A percentile compares a stretch with the other conserved stretches of the same genome.
Evolutionary conservation across 1,140 invertebrate genomes (phyloP).

Genomic region (Drosophila repletoides): DNA sequence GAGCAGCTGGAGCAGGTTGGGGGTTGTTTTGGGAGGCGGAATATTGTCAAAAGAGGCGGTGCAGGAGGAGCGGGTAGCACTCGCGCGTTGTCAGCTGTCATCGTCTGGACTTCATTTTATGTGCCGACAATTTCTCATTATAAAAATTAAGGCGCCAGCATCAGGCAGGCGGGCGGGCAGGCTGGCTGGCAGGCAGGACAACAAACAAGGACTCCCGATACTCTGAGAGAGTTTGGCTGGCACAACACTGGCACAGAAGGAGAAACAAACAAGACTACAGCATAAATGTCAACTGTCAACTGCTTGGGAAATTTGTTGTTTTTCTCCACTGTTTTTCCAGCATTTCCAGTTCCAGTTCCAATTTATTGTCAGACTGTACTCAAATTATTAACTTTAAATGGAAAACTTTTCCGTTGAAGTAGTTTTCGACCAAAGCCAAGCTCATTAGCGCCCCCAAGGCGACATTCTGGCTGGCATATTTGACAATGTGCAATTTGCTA

Average conservation of each 20-base stretch:
- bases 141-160: slow-evolving; percentile 69
- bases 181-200: slow-evolving; percentile 20
- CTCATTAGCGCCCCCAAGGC: slow-evolving; percentile 51
- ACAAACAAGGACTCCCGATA: slow-evolving; percentile 34
- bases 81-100: slow-evolving; percentile 64
- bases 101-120: slow-evolving; percentile 76
- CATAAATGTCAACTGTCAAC: slow-evolving; percentile 70
- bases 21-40: not conserved
- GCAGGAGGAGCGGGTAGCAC: slow-evolving; percentile 34
- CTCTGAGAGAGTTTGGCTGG: no score
- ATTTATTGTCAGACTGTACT: slow-evolving; percentile 33
- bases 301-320: slow-evolving; percentile 46
- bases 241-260: not conserved
- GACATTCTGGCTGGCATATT: slow-evolving; percentile 17
- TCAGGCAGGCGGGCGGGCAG: not conserved
- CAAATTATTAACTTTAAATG: slow-evolving; percentile 50
- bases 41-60: not conserved
- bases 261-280: slow-evolving; percentile 51
- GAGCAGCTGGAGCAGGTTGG: not conserved
- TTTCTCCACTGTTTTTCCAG: slow-evolving; percentile 13
- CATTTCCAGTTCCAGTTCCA: not conserved
- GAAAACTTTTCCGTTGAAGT: slow-evolving; percentile 48
- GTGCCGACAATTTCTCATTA: slow-evolving; percentile 80
- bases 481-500: not conserved
- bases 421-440: slow-evolving; percentile 25